Conservation (phyloP, 2,888 invertebrate species). For the Agonopterix subpropinquella region DNA sequence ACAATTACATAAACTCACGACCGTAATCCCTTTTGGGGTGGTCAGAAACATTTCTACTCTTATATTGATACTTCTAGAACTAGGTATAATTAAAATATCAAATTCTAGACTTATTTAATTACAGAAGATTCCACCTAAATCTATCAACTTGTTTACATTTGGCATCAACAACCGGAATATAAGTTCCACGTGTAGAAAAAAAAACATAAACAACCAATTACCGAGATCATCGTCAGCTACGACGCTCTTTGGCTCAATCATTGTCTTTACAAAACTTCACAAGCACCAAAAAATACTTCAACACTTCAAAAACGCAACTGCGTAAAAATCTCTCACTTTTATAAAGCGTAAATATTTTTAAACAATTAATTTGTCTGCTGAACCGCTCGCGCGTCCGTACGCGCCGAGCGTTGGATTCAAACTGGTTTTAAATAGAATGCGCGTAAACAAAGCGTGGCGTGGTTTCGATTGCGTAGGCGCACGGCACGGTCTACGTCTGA, state of each 20-base stretch:
- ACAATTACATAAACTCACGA: too few relatives aligned
- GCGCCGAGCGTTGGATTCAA: slow-evolving; percentile 30
- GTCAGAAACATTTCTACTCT: too few relatives aligned
- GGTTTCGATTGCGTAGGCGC: slow-evolving; percentile 20
- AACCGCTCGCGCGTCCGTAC: slow-evolving; percentile 29
- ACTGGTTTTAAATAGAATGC: slow-evolving; percentile 26
- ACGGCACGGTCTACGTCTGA: slow-evolving; percentile 7
- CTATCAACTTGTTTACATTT: too few relatives aligned
- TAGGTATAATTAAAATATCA: too few relatives aligned
- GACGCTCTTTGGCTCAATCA: slow-evolving; percentile 36
- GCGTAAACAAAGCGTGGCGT: slow-evolving; percentile 22
- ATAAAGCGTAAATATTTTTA: slow-evolving; percentile 12
- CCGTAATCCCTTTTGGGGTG: too few relatives aligned
- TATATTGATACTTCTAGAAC: too few relatives aligned
- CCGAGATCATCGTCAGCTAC: slow-evolving; percentile 35
- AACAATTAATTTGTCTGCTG: slow-evolving; percentile 2
- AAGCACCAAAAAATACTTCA: background rate
- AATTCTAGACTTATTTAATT: too few relatives aligned
- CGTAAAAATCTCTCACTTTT: slow-evolving; percentile 4
- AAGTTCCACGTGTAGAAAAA: slow-evolving; percentile 3
- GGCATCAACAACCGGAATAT: too few relatives aligned
- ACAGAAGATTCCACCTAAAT: too few relatives aligned
- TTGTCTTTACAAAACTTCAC: slow-evolving; percentile 17
- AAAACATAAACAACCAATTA: slow-evolving; percentile 22
- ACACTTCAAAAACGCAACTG: slow-evolving; percentile 1